Percentiles rank a stretch among this genome's conserved stretches.
phyloP scores from a whole-genome alignment of 2,888 invertebrate genomes.

The Dyspetes luteomarginatus region DNA sequence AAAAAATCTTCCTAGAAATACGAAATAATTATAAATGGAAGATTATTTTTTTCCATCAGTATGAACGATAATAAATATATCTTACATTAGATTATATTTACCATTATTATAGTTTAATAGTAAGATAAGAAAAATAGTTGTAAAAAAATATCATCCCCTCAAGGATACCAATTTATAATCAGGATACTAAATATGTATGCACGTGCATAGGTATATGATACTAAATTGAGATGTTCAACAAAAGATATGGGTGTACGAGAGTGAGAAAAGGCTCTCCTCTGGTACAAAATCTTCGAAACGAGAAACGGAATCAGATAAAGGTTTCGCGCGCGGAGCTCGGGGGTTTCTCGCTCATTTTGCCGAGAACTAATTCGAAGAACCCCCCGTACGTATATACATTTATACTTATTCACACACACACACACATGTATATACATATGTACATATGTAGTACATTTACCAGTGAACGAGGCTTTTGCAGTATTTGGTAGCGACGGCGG shows the following conservation, averaged over 20 bases:
- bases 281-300: slow-evolving; percentile 61
- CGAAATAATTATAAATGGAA: too few relatives aligned
- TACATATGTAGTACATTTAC: neutral
- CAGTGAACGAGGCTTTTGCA: slow-evolving; percentile 37
- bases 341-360: slow-evolving; percentile 52
- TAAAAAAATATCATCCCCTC: neutral
- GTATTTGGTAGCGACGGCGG: slow-evolving; percentile 63
- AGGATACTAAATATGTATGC: neutral
- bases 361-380: slow-evolving; percentile 64
- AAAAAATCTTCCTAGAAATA: too few relatives aligned
- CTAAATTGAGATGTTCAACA: slow-evolving; percentile 61
- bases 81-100: too few relatives aligned
- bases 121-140: neutral
- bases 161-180: neutral
- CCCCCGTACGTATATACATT: slow-evolving; percentile 8
- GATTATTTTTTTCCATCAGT: too few relatives aligned
- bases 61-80: too few relatives aligned
- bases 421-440: neutral
- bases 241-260: slow-evolving; percentile 59
- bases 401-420: slow-evolving; percentile 14
- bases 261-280: slow-evolving; percentile 34
- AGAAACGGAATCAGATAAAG: slow-evolving; percentile 66
- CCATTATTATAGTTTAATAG: too few relatives aligned
- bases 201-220: slow-evolving; percentile 5
- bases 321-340: slow-evolving; percentile 26